Conservation (phyloP, 2,113 vertebrate species). For the Bubalus kerabau region DNA sequence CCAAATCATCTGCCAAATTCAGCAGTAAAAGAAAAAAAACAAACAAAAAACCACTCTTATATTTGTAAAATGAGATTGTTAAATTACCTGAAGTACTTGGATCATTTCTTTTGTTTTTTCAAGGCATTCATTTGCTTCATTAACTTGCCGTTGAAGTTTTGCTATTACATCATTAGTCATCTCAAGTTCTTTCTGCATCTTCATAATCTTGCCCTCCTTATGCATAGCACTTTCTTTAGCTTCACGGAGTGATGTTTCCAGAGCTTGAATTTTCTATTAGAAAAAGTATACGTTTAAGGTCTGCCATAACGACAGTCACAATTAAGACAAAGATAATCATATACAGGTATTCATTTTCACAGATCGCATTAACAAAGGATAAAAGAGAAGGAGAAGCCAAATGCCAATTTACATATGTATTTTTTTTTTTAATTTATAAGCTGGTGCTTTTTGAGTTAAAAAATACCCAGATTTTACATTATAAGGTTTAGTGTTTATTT, state of each 20-base stretch:
- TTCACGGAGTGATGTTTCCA: constrained; percentile 75
- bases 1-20: background rate
- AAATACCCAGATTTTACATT: background rate
- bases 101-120: constrained; percentile 66
- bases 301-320: background rate
- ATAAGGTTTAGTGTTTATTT: background rate
- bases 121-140: constrained; percentile 78
- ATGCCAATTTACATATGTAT: background rate
- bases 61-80: background rate
- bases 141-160: constrained; percentile 73
- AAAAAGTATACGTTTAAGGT: background rate
- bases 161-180: constrained; percentile 69
- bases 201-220: constrained; percentile 77
- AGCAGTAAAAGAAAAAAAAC: background rate
- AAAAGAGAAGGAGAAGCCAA: background rate
- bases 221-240: constrained; percentile 62
- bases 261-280: constrained; percentile 69
- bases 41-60: background rate
- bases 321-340: background rate
- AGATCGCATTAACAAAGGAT: background rate
- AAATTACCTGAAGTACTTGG: constrained; percentile 76
- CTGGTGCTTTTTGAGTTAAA: background rate
- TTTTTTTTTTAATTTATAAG: background rate
- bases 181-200: constrained; percentile 73
- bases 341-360: background rate